Base-by-base conservation (phyloP, 2,113 vertebrate species). In the Psilopsiagon aurifrons region DNA sequence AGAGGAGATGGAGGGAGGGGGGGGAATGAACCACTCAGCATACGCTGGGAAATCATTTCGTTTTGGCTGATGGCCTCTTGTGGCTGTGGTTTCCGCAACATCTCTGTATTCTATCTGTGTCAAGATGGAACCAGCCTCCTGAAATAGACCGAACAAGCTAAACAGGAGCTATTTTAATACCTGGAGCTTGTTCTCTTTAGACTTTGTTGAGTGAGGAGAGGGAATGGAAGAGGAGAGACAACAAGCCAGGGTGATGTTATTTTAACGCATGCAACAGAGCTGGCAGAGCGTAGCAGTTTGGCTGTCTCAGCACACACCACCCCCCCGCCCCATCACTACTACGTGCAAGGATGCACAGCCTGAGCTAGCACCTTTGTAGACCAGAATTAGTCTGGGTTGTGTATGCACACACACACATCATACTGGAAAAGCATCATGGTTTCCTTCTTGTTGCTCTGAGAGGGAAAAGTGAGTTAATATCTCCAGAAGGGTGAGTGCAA, bases 61-160 rank as follows among this genome's bases (percentile, higher is more conserved):
- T 92, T 96, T 96, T 97, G 97, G 94, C 94, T 31, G 51, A 90
- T 96, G 86, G 90, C 69, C 96, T 94, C 91, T 92, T 96, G 97
- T 86, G 94, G 94, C 96, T 95, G 88, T 88, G 73, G 96, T 96
- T 97, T 95, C 88, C 71, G 90, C 90, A 95, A 95, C 1, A 29
- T 90, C 84, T 86, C 95, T 94, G 83, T 97, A 79, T 96, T 96
- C 86, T 90, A 81, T 97, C 95, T 95, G 74, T 95, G 90, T 95
- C 94, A 87, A 83, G 94, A 95, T 88, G 57, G 88, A 97, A 96
- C 92, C 54, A 95, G 83, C 31, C 51, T 96, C 96, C 95, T 94
- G 95, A 97, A 97, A 97, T 97, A 97, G 94, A 94, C 64, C 75
- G 91, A 92, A 90, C 91, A 86, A 96, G 93, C 82, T 92, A 94